Conservation (phyloP, 2,113 vertebrate genomes). For the Leucopternis melanops region DNA sequence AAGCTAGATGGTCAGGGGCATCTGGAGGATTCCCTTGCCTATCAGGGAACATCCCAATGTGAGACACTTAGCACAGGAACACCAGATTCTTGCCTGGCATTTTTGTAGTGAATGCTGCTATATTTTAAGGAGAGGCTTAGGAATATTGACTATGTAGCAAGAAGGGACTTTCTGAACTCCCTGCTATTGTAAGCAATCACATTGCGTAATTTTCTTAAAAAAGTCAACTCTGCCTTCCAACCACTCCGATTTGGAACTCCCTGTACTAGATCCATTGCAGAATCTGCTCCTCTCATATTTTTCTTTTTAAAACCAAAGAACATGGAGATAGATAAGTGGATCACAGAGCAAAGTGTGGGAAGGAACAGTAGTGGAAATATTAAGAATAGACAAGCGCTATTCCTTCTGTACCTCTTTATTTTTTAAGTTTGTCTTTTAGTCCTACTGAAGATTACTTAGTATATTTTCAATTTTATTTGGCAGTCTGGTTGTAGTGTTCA, state of each 20-base stretch:
- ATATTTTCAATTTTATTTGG: neutral
- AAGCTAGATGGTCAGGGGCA: fast-evolving
- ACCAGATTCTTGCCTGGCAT: neutral
- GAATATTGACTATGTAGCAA: neutral
- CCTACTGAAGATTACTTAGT: neutral
- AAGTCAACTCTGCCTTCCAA: neutral
- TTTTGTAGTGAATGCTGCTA: neutral
- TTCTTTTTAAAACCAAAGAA: neutral
- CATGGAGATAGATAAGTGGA: neutral
- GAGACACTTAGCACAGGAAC: neutral
- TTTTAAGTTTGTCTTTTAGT: neutral
- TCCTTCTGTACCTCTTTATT: neutral
- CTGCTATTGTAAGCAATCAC: neutral
- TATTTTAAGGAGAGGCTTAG: neutral
- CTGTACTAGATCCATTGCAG: neutral
- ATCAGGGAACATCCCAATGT: neutral
- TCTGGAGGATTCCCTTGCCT: neutral
- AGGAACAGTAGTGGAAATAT: neutral
- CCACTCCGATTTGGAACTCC: neutral
- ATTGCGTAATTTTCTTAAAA: neutral
- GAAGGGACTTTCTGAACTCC: neutral
- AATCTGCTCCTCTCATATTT: neutral
- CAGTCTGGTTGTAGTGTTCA: neutral
- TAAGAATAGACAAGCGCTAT: neutral
- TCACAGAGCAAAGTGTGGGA: neutral